Evolutionary conservation across 2,113 vertebrate species (phyloP).

Genomic region (Scartelaos histophorus): DNA sequence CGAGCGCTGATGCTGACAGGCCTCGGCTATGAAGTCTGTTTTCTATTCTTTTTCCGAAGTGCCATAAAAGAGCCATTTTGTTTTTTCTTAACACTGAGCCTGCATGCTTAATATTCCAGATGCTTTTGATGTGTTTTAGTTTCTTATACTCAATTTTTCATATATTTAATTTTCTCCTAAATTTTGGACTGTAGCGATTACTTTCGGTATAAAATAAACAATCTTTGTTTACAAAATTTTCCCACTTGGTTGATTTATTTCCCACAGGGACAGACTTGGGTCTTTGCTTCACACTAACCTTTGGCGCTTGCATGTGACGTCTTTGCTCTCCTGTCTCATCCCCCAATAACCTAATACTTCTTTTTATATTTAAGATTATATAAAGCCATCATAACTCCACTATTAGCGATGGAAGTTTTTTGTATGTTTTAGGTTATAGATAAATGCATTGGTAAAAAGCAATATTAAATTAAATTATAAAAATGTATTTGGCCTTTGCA

Average conservation of each 20-base stretch:
- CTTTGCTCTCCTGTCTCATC: conserved; percentile 33
- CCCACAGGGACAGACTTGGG: conserved; percentile 18
- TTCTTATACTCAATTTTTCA: conserved; percentile 79
- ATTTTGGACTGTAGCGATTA: conserved; percentile 83
- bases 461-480: neutral
- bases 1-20: conserved; percentile 55
- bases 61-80: conserved; percentile 72
- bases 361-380: neutral
- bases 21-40: conserved; percentile 52
- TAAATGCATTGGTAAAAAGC: neutral
- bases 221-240: conserved; percentile 78
- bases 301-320: conserved; percentile 46
- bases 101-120: conserved; percentile 84
- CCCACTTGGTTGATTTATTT: conserved; percentile 64
- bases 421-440: neutral
- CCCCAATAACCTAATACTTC: neutral
- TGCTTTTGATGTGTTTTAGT: conserved; percentile 71
- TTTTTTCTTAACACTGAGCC: conserved; percentile 76
- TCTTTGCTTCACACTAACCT: conserved; percentile 63
- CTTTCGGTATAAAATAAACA: conserved; percentile 83
- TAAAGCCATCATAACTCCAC: conserved; percentile 14
- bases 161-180: conserved; percentile 80
- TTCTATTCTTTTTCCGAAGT: conserved; percentile 61
- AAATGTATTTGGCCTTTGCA: neutral
- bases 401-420: conserved; percentile 13